Evolutionary conservation across 2,888 invertebrate species (phyloP).

Genomic region (Ochropleura leucogaster): DNA sequence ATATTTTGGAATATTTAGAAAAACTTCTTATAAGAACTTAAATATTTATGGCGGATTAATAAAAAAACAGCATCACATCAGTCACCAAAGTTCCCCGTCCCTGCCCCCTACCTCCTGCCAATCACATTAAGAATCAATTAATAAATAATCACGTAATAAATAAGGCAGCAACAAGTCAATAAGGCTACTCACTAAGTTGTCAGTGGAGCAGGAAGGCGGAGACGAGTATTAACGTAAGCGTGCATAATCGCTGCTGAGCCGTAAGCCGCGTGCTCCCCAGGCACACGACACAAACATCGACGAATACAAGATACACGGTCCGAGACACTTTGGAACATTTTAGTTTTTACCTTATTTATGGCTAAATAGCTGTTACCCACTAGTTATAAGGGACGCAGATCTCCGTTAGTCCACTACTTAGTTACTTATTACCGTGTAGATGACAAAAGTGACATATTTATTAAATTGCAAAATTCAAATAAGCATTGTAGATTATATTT

Average conservation of each 20-base stretch:
- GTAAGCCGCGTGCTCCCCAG: background rate
- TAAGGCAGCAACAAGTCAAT: background rate
- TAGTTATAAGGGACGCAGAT: background rate
- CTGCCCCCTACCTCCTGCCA: background rate
- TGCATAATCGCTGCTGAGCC: conserved; percentile 12
- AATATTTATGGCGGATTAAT: background rate
- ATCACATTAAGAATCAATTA: conserved; percentile 16
- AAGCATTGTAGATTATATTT: background rate
- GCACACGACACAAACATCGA: background rate
- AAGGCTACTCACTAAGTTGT: background rate
- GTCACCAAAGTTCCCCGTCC: background rate
- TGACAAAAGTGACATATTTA: background rate
- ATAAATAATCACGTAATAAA: conserved; percentile 19
- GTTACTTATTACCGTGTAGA: background rate
- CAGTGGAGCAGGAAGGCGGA: background rate
- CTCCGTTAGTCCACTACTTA: too few relatives aligned
- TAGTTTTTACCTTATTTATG: background rate
- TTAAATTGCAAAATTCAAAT: background rate
- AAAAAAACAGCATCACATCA: background rate
- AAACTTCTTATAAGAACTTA: background rate
- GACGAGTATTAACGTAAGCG: conserved; percentile 14
- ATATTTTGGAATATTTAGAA: too few relatives aligned
- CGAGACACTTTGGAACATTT: background rate
- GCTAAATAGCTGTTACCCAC: background rate
- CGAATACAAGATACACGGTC: background rate